Conservation (phyloP, 64 coral and sea anemone species). For the Montipora sp. region DNA sequence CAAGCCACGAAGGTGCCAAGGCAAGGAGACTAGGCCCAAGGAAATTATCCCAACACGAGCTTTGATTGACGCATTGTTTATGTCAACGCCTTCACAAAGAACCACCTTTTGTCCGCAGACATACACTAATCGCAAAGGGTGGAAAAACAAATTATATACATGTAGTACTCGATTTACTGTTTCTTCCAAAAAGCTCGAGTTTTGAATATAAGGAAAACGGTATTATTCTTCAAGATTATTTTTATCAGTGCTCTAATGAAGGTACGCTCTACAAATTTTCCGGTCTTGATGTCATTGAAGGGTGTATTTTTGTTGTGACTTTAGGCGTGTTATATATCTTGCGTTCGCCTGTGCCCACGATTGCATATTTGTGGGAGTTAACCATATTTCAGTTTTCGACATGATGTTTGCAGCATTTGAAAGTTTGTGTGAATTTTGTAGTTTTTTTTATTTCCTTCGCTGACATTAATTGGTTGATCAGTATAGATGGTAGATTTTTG, state of each 20-base stretch:
- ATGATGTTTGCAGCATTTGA: neutral
- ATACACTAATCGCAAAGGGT: conserved; percentile 32
- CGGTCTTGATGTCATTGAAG: conserved; percentile 5
- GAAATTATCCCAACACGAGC: conserved; percentile 36
- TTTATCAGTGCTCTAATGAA: neutral
- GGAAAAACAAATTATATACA: conserved; percentile 38
- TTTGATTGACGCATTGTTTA: conserved; percentile 59
- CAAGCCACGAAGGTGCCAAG: neutral
- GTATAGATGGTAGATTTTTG: neutral
- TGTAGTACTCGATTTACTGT: neutral
- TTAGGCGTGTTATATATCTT: conserved; percentile 6
- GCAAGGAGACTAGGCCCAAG: conserved; percentile 47
- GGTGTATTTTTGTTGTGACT: conserved; percentile 15
- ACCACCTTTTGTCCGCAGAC: conserved; percentile 18
- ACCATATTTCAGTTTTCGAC: neutral
- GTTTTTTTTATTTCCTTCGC: neutral
- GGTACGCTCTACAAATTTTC: neutral
- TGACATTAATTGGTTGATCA: neutral
- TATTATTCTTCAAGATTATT: neutral
- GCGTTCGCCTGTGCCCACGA: neutral
- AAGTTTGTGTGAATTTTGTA: neutral
- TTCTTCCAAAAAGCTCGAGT: neutral
- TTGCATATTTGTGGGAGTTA: neutral
- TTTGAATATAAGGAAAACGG: neutral
- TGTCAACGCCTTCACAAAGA: conserved; percentile 59